These are phyloP conservation scores for Cassiopea xamachana DNA, from an alignment of 30 jellyfish, hydroid and myxozoan species.

Conservation along the genomic window DNA sequence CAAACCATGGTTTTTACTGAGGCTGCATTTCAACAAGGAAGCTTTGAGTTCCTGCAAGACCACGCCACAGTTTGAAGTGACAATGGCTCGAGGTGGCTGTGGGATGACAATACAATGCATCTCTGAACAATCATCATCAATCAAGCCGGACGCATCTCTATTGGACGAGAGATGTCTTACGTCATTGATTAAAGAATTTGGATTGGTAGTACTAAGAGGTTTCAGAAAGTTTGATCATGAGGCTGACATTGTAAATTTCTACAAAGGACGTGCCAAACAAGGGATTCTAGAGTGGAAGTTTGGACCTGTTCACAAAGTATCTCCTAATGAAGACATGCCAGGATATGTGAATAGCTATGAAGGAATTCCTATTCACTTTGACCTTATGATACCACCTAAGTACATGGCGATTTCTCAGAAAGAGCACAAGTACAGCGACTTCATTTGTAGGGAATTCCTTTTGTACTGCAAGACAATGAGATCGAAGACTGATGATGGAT, in stretches of 20 bases:
- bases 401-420: slow-evolving; percentile 53
- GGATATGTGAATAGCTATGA: slow-evolving; percentile 48
- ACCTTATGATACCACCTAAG: slow-evolving; percentile 34
- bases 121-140: not conserved
- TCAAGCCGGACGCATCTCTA: not conserved
- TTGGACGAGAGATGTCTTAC: slow-evolving; percentile 8
- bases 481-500: not conserved
- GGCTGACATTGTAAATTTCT: slow-evolving; percentile 6
- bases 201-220: slow-evolving; percentile 64
- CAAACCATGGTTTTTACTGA: slow-evolving; percentile 42
- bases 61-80: not conserved
- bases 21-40: slow-evolving; percentile 1
- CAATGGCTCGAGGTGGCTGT: slow-evolving; percentile 35
- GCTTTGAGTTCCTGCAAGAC: not conserved
- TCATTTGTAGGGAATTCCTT: slow-evolving; percentile 51
- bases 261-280: not conserved
- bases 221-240: slow-evolving; percentile 35
- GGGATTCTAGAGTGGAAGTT: slow-evolving; percentile 58
- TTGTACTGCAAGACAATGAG: slow-evolving; percentile 24
- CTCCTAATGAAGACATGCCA: slow-evolving; percentile 27
- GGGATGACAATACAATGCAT: slow-evolving; percentile 8
- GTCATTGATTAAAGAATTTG: slow-evolving; percentile 54
- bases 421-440: slow-evolving; percentile 47
- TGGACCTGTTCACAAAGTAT: slow-evolving; percentile 48
- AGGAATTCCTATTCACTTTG: slow-evolving; percentile 60